Conservation (phyloP, 2,888 invertebrate genomes). For the Temnothorax rugatulus region DNA sequence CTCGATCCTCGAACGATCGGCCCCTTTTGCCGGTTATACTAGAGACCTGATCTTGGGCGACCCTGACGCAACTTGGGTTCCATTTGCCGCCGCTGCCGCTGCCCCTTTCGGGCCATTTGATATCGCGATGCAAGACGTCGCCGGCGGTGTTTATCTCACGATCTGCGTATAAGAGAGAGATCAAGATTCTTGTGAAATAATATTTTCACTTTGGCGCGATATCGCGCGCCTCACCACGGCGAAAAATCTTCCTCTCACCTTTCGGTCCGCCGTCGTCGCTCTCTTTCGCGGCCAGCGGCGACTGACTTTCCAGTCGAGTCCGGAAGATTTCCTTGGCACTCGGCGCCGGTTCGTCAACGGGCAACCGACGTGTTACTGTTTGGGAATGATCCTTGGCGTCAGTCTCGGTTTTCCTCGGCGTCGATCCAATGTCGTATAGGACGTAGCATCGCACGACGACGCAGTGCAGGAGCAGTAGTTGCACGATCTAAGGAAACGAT, state of each 20-base stretch:
- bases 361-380: no score
- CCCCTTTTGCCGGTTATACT: neutral
- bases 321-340: no score
- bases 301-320: neutral
- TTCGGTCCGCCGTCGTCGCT: neutral
- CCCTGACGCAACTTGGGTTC: slow-evolving; percentile 7
- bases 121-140: neutral
- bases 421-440: no score
- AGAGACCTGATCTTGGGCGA: slow-evolving; percentile 20
- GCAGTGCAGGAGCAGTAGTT: neutral
- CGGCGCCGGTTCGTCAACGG: no score
- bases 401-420: no score
- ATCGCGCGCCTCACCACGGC: neutral
- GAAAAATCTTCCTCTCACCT: slow-evolving; percentile 2
- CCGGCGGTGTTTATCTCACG: neutral
- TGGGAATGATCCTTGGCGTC: no score
- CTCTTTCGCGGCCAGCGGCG: neutral
- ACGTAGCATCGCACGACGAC: neutral
- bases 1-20: neutral
- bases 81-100: no score
- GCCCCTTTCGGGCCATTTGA: no score
- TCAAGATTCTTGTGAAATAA: slow-evolving; percentile 9
- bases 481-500: slow-evolving; percentile 13
- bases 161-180: neutral
- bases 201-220: neutral